Evolutionary conservation across 2,113 vertebrate species (phyloP).

Genomic region (Hypocryptadius cinnamomeus): DNA sequence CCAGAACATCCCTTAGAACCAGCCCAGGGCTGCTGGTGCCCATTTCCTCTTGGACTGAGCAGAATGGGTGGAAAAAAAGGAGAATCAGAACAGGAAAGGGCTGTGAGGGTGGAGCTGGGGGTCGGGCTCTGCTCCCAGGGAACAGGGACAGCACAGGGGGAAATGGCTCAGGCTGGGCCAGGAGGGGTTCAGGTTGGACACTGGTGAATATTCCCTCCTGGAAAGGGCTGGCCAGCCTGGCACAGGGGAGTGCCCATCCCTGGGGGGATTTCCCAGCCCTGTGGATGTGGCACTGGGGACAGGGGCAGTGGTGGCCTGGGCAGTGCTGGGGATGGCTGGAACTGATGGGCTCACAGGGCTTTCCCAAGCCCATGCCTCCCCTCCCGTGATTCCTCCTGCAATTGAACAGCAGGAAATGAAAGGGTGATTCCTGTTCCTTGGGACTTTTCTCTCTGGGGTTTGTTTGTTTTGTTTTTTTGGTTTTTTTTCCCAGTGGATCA

Average conservation of each 20-base stretch:
- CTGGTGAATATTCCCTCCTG: not conserved
- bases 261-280: not conserved
- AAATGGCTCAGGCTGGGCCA: not conserved
- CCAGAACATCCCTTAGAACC: no score
- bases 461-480: no score
- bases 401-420: fast-evolving
- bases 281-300: not conserved
- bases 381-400: no score
- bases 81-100: not conserved
- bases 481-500: no score
- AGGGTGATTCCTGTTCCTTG: no score
- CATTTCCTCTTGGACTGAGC: fast-evolving
- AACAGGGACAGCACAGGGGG: not conserved
- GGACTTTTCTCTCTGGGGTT: not conserved
- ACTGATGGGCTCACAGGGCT: fast-evolving
- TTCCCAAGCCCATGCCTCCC: not conserved
- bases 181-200: not conserved
- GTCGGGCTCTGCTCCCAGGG: not conserved
- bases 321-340: not conserved
- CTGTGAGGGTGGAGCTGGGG: not conserved
- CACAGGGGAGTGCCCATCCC: not conserved
- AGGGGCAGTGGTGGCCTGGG: fast-evolving
- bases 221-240: not conserved
- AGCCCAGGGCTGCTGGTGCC: not conserved
- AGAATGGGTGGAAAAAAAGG: not conserved